Evolutionary conservation across 2,888 invertebrate species (phyloP).

Genomic region (Dolichopus griseipennis): DNA sequence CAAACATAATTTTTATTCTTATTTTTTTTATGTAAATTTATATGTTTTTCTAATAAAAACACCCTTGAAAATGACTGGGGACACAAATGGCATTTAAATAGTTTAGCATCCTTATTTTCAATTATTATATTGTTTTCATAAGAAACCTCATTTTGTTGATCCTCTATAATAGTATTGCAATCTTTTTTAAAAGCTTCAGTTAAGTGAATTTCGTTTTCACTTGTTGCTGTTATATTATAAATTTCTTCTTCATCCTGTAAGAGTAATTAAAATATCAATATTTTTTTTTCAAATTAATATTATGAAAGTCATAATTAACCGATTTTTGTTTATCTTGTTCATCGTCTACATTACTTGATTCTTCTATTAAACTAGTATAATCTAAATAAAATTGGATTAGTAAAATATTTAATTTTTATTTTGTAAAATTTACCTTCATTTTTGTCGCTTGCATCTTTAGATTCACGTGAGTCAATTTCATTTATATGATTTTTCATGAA

Average conservation of each 20-base stretch:
- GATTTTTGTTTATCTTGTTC: background rate
- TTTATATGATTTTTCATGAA: background rate
- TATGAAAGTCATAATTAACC: background rate
- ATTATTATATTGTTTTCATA: background rate
- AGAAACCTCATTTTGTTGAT: background rate
- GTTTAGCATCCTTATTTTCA: background rate
- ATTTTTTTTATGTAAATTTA: constrained; percentile 53
- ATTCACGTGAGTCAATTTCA: background rate
- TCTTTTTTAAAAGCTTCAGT: too few relatives aligned
- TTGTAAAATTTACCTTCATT: background rate
- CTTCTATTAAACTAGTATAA: background rate
- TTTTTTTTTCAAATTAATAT: too few relatives aligned
- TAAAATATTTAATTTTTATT: too few relatives aligned
- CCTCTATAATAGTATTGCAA: too few relatives aligned
- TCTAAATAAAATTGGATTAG: background rate
- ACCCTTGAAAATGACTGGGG: constrained; percentile 54
- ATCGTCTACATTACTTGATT: background rate
- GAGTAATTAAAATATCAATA: too few relatives aligned
- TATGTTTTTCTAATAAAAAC: constrained; percentile 53
- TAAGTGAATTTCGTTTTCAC: background rate
- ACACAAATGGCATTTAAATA: constrained; percentile 28
- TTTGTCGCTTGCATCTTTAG: background rate
- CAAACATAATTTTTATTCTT: constrained; percentile 46
- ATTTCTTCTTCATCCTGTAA: background rate
- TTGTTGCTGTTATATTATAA: background rate